Percentiles rank a stretch among this genome's conserved stretches.
These are phyloP conservation scores for Cynocephalus volans DNA, from an alignment of 2,113 vertebrate genomes.

Conservation along the genomic window DNA sequence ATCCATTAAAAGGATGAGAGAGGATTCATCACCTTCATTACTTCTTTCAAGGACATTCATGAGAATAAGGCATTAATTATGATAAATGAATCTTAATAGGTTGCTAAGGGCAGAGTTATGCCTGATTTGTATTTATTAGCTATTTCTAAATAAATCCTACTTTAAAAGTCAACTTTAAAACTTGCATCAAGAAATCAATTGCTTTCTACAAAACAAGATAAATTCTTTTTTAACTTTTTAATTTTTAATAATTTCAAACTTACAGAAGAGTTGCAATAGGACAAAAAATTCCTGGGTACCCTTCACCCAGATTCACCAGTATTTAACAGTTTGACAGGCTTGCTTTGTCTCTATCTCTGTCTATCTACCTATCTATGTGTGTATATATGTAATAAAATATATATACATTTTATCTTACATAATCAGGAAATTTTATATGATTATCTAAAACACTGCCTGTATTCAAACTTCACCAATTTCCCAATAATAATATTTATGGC, in stretches of 20 bases:
- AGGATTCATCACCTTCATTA: constrained; percentile 7
- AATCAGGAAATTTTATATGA: background rate
- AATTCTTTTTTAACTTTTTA: background rate
- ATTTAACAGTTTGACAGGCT: background rate
- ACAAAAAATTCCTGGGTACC: background rate
- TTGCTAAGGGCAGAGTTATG: background rate
- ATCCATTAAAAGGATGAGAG: constrained; percentile 18
- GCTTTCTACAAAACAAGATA: constrained; percentile 55
- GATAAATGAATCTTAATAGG: constrained; percentile 24
- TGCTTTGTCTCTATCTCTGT: background rate
- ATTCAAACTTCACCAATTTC: constrained; percentile 30
- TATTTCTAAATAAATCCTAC: constrained; percentile 55
- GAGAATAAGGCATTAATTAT: constrained; percentile 13
- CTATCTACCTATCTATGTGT: background rate
- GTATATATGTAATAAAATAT: background rate
- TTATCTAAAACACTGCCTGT: background rate
- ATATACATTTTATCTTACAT: background rate
- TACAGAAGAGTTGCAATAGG: background rate
- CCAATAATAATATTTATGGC: background rate
- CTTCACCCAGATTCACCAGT: background rate
- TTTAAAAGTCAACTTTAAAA: constrained; percentile 20
- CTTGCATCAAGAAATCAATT: constrained; percentile 20
- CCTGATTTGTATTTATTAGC: background rate
- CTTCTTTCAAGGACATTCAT: constrained; percentile 31
- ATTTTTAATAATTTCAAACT: constrained; percentile 54